Conservation (phyloP, 2,797 vertebrate genomes). For the Mus minutoides region DNA sequence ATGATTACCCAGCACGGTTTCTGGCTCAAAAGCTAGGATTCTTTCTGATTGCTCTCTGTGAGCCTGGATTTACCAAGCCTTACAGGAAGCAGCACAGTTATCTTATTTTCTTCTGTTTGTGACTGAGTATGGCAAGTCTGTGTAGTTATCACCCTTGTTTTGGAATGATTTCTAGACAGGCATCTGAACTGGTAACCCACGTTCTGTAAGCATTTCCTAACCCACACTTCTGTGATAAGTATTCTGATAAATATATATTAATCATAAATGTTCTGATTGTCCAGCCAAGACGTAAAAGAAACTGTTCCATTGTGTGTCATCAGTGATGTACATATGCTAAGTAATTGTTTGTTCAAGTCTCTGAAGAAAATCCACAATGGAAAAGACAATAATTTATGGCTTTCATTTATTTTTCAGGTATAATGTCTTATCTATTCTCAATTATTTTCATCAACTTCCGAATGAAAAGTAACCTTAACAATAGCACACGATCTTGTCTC, state of each 20-base stretch:
- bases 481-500: background rate
- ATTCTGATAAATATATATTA: too few species aligned
- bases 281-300: background rate
- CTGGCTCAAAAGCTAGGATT: background rate
- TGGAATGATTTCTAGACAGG: too few species aligned
- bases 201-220: background rate
- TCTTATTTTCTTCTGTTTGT: background rate
- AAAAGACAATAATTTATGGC: background rate
- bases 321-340: background rate
- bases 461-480: background rate
- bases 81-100: too few species aligned
- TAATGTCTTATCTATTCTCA: constrained; percentile 4
- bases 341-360: background rate
- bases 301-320: background rate
- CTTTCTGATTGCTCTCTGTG: background rate
- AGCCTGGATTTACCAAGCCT: background rate
- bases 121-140: background rate
- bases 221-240: background rate
- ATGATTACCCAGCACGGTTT: background rate
- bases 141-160: background rate
- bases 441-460: background rate
- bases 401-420: constrained; percentile 6
- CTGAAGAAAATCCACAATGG: background rate
- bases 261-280: background rate
- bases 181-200: too few species aligned